Evolutionary conservation across 2,888 invertebrate species (phyloP).

Genomic region (Sinotaia quadrata): DNA sequence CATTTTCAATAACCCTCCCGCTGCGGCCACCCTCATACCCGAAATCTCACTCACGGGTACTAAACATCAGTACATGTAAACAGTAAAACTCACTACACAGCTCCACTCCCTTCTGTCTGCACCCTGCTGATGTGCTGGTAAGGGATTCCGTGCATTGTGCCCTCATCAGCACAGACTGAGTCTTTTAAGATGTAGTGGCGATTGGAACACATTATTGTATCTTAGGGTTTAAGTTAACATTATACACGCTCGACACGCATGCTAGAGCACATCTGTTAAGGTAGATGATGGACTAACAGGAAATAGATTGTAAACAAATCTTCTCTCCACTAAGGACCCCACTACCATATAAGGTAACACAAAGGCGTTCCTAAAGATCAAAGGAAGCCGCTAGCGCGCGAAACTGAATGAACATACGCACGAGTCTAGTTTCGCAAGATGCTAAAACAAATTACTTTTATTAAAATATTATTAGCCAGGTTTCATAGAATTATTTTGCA

Average conservation of each 20-base stretch:
- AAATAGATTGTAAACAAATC: constrained; percentile 54
- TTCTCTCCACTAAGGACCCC: constrained; percentile 43
- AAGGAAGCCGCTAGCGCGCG: constrained; percentile 41
- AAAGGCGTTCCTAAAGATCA: constrained; percentile 55
- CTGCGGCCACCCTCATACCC: no score
- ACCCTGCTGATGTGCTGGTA: no score
- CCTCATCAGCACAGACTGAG: no score
- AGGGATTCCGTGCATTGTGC: no score
- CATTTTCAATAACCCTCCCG: no score
- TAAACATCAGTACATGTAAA: no score
- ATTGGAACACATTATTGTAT: no score
- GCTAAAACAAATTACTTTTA: constrained; percentile 38
- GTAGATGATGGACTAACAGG: constrained; percentile 45
- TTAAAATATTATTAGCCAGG: constrained; percentile 30
- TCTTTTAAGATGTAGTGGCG: no score
- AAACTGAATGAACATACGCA: constrained; percentile 31
- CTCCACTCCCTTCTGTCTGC: no score
- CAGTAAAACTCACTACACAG: no score
- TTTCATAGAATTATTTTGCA: constrained; percentile 31
- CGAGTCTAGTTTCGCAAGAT: constrained; percentile 23
- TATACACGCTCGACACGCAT: constrained; percentile 35
- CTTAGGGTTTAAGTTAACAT: constrained; percentile 8
- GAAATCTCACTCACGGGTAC: no score
- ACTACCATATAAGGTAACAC: constrained; percentile 57
- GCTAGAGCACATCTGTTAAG: constrained; percentile 39